These are phyloP conservation scores for Tetranychus urticae DNA, from an alignment of 1,140 invertebrate species.

Conservation along the genomic window DNA sequence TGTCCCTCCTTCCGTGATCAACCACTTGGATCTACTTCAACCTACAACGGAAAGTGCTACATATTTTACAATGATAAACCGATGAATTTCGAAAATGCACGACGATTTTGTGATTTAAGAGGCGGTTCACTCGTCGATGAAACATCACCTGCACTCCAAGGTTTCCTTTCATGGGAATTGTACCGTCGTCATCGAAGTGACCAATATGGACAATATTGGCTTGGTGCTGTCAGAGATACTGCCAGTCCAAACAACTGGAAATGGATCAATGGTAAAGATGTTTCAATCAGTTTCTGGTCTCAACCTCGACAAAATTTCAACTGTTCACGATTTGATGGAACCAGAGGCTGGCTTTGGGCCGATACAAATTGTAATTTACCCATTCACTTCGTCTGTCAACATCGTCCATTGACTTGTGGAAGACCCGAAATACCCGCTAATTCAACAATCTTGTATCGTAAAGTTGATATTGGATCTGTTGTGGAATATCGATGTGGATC, in stretches of 20 bases:
- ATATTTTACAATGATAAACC: conserved; percentile 78
- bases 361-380: conserved; percentile 63
- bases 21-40: conserved; percentile 66
- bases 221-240: conserved; percentile 61
- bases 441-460: conserved; percentile 47
- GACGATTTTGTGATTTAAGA: conserved; percentile 49
- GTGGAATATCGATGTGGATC: conserved; percentile 65
- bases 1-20: conserved; percentile 78
- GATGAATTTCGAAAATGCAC: conserved; percentile 47
- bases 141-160: conserved; percentile 75
- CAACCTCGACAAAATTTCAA: conserved; percentile 52
- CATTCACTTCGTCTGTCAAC: conserved; percentile 78
- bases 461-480: conserved; percentile 54
- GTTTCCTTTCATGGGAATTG: conserved; percentile 78
- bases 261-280: conserved; percentile 54
- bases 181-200: conserved; percentile 71
- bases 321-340: conserved; percentile 70
- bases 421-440: conserved; percentile 74
- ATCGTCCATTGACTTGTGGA: conserved; percentile 69
- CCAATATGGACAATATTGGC: conserved; percentile 77
- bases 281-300: conserved; percentile 79
- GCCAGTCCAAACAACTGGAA: conserved; percentile 58
- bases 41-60: conserved; percentile 87
- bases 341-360: conserved; percentile 81
- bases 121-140: conserved; percentile 67